Evolutionary conservation across 2,113 vertebrate genomes (phyloP).

Genomic region (Rhinolophus ferrumequinum): DNA sequence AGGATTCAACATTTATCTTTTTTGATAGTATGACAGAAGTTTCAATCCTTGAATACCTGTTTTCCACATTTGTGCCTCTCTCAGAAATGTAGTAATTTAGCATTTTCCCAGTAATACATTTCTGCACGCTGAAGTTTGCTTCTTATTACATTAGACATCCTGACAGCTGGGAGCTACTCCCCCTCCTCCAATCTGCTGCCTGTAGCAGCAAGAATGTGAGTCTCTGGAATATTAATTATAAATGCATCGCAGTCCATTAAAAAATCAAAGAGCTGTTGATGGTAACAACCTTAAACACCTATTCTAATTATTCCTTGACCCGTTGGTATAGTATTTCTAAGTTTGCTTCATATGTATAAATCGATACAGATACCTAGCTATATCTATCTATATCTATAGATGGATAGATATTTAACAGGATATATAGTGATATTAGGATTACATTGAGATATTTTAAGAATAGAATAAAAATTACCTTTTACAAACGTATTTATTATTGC

Average conservation of each 20-base stretch:
- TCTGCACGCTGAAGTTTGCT: background rate
- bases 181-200: background rate
- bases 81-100: background rate
- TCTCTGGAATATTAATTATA: slow-evolving; percentile 5
- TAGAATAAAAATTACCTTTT: background rate
- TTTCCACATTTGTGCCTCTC: background rate
- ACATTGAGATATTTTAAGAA: background rate
- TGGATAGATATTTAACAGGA: too few species aligned
- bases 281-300: background rate
- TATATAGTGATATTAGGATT: background rate
- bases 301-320: background rate
- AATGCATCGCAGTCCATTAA: background rate
- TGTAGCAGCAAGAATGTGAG: background rate
- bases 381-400: too few species aligned
- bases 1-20: background rate
- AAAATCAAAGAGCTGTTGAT: background rate
- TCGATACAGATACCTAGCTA: too few species aligned
- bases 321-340: background rate
- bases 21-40: background rate
- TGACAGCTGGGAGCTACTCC: background rate
- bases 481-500: background rate
- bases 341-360: too few species aligned
- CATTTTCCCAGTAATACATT: background rate
- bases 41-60: background rate
- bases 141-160: background rate